Evolutionary conservation across 2,888 invertebrate species (phyloP).

Genomic region (Yponomeuta malinellus): DNA sequence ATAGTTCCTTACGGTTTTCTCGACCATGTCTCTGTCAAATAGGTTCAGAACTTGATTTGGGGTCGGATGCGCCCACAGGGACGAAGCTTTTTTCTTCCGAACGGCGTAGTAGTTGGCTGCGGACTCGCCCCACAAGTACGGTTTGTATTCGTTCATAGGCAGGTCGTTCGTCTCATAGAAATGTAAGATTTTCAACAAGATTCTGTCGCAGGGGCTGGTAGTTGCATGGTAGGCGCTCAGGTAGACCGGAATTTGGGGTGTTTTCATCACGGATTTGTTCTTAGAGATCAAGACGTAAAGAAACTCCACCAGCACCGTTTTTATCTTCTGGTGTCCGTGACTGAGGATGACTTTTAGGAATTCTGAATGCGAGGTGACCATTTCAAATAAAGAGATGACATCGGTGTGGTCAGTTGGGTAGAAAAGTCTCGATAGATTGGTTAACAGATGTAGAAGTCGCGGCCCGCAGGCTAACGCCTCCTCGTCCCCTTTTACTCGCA

Average conservation of each 20-base stretch:
- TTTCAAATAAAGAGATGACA: slow-evolving; percentile 78
- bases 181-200: slow-evolving; percentile 79
- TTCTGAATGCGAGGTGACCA: slow-evolving; percentile 86
- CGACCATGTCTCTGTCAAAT: slow-evolving; percentile 78
- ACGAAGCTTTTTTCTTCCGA: slow-evolving; percentile 66
- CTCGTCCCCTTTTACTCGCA: slow-evolving; percentile 60
- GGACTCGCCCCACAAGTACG: slow-evolving; percentile 89
- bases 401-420: slow-evolving; percentile 66
- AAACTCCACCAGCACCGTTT: slow-evolving; percentile 79
- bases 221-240: slow-evolving; percentile 87
- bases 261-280: slow-evolving; percentile 79
- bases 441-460: slow-evolving; percentile 72
- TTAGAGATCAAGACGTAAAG: slow-evolving; percentile 78
- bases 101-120: slow-evolving; percentile 87
- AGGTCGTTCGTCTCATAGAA: slow-evolving; percentile 81
- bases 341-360: slow-evolving; percentile 82
- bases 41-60: slow-evolving; percentile 83
- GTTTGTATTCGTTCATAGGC: slow-evolving; percentile 80
- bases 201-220: slow-evolving; percentile 80
- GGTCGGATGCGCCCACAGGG: slow-evolving; percentile 82
- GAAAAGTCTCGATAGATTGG: slow-evolving; percentile 72
- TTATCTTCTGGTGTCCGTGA: slow-evolving; percentile 59
- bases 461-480: slow-evolving; percentile 53
- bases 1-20: slow-evolving; percentile 81
- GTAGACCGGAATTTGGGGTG: slow-evolving; percentile 83